These are phyloP conservation scores for Callipepla californica DNA, from an alignment of 2,113 vertebrate genomes.

Conservation along the genomic window DNA sequence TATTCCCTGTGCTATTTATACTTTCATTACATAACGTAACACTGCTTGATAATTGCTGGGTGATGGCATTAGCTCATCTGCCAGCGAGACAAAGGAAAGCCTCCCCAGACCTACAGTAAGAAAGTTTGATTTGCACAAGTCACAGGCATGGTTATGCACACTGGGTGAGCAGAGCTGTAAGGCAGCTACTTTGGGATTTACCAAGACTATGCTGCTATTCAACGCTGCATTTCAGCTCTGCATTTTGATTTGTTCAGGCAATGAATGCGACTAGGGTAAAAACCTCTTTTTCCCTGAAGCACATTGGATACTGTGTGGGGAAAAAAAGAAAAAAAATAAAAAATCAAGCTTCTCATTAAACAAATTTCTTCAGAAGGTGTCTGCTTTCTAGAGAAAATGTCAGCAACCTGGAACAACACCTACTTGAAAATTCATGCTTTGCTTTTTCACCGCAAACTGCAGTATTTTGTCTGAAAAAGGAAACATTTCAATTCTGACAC, in stretches of 20 bases:
- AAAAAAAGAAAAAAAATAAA: background rate
- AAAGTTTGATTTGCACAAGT: background rate
- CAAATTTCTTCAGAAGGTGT: background rate
- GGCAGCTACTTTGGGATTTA: background rate
- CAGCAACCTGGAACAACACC: background rate
- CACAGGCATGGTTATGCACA: background rate
- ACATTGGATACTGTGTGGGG: rapidly evolving
- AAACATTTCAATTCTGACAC: background rate
- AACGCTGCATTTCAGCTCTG: background rate
- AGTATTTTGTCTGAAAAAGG: background rate
- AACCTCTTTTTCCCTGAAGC: background rate
- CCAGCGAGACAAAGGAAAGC: slow-evolving; percentile 13
- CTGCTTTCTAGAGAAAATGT: slow-evolving; percentile 9
- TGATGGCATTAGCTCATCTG: slow-evolving; percentile 53
- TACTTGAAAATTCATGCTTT: background rate
- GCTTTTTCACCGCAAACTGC: background rate
- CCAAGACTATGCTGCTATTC: background rate
- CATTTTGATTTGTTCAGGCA: background rate
- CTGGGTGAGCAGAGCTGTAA: background rate
- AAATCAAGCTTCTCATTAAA: background rate
- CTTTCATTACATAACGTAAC: slow-evolving; percentile 64
- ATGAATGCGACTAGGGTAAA: background rate
- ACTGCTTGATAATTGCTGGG: slow-evolving; percentile 60
- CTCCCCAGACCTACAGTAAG: background rate
- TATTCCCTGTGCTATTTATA: slow-evolving; percentile 58